phyloP scores from a whole-genome alignment of 2,113 vertebrate species.

The Lepisosteus oculatus region DNA sequence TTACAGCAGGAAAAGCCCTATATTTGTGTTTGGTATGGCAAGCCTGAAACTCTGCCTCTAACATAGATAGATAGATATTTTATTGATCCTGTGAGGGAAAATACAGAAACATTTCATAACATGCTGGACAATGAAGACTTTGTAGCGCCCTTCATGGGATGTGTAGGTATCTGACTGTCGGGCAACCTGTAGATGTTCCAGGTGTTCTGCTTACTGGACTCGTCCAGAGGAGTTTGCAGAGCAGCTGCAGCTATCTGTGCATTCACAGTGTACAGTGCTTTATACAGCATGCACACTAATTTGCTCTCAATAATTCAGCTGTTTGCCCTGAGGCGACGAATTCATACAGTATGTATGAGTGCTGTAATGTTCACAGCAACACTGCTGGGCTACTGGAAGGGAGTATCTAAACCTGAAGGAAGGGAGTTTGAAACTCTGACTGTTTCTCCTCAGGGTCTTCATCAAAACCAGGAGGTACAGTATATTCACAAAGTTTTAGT shows the following conservation, averaged over 20 bases:
- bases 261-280: background rate
- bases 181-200: background rate
- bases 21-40: too few species aligned
- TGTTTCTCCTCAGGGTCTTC: background rate
- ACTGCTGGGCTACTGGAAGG: background rate
- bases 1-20: too few species aligned
- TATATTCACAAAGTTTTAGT: background rate
- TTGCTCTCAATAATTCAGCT: conserved; percentile 4
- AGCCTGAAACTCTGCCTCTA: background rate
- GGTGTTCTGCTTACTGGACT: background rate
- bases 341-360: background rate
- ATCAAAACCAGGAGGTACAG: background rate
- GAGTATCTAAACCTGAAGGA: background rate
- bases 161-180: background rate
- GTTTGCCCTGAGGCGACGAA: background rate
- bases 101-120: background rate
- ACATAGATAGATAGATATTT: background rate
- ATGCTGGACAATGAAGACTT: background rate
- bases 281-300: background rate
- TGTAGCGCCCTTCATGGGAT: background rate
- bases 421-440: too few species aligned
- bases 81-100: too few species aligned
- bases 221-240: background rate
- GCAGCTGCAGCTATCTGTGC: background rate
- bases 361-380: background rate